phyloP scores from a whole-genome alignment of 2,113 vertebrate genomes.

The Archilochus colubris region DNA sequence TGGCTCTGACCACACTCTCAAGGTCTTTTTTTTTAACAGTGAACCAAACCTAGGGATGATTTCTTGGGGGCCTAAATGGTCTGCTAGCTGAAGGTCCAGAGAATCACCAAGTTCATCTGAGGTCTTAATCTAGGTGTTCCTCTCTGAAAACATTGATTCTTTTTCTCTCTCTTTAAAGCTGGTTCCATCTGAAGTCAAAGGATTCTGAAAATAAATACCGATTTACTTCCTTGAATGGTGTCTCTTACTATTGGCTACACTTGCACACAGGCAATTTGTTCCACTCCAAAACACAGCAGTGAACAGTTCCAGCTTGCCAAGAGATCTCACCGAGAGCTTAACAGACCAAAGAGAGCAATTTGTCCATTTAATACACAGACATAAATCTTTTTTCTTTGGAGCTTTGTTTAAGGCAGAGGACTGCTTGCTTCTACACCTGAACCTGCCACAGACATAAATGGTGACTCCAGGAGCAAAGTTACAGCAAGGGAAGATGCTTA shows the following conservation, averaged over 20 bases:
- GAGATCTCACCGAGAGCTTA: background rate
- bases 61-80: background rate
- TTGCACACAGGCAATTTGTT: conserved; percentile 6
- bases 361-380: background rate
- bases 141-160: background rate
- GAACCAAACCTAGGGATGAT: background rate
- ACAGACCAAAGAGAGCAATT: background rate
- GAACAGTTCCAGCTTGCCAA: background rate
- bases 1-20: background rate
- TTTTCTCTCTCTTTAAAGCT: background rate
- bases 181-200: background rate
- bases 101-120: background rate
- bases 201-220: background rate
- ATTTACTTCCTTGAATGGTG: background rate
- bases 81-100: background rate
- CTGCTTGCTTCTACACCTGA: background rate
- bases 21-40: background rate
- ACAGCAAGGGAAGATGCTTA: background rate
- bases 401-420: background rate
- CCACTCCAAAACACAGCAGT: background rate
- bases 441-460: background rate
- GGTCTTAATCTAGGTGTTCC: background rate
- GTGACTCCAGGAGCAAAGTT: accelerated
- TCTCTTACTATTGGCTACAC: background rate
- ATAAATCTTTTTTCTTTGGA: conserved; percentile 3